phyloP scores from a whole-genome alignment of 2,888 invertebrate genomes.

The Elysia crispata region DNA sequence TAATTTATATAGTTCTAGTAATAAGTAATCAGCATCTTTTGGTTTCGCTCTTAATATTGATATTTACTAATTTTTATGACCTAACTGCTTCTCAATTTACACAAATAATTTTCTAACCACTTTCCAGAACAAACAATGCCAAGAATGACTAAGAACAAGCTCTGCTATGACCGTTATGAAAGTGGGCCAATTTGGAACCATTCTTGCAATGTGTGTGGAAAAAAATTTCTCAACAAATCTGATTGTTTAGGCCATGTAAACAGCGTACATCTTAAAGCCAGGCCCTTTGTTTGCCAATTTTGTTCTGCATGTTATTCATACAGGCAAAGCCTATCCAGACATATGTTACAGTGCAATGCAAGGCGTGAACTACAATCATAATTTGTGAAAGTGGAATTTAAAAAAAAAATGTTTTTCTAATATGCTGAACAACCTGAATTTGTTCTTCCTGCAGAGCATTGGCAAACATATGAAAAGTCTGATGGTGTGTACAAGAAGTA shows the following conservation, averaged over 20 bases:
- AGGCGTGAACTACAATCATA: not conserved
- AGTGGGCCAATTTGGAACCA: not conserved
- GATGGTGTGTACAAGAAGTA: slow-evolving; percentile 30
- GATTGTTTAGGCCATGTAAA: slow-evolving; percentile 52
- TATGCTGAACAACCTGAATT: no score
- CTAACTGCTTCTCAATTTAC: no score
- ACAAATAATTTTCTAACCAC: no score
- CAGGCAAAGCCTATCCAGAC: slow-evolving; percentile 49
- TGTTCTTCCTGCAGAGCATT: no score
- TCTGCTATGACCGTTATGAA: no score
- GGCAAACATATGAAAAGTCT: no score
- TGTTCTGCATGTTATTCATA: slow-evolving; percentile 47
- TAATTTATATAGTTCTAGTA: no score
- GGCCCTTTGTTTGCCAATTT: slow-evolving; percentile 47
- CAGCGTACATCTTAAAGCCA: slow-evolving; percentile 49
- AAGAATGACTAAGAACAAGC: no score
- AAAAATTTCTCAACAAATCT: slow-evolving; percentile 51
- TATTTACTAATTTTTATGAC: not conserved
- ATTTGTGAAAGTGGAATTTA: not conserved
- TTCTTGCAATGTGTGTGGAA: slow-evolving; percentile 46
- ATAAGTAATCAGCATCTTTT: not conserved
- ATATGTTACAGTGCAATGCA: slow-evolving; percentile 44
- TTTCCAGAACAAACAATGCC: no score
- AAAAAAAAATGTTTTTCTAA: no score
- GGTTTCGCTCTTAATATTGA: not conserved